phyloP scores from a whole-genome alignment of 2,888 invertebrate genomes.

The Deroplatys truncata region DNA sequence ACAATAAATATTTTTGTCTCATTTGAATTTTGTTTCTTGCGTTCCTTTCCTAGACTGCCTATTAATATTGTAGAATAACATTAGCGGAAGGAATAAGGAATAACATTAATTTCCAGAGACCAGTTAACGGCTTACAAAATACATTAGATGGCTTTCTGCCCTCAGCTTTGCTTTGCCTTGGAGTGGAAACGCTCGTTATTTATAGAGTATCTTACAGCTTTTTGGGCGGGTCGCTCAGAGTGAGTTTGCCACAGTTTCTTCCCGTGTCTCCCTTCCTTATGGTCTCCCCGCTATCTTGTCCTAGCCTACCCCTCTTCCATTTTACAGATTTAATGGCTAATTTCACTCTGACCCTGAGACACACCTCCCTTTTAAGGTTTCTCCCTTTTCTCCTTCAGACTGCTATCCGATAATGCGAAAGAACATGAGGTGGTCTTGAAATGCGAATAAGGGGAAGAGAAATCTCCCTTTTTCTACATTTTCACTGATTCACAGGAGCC shows the following conservation, averaged over 20 bases:
- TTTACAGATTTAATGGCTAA: constrained; percentile 34
- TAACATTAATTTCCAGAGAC: not conserved
- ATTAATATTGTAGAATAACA: too few relatives aligned
- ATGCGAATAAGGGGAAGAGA: not conserved
- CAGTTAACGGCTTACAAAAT: not conserved
- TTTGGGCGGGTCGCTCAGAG: not conserved
- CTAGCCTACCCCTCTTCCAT: constrained; percentile 23
- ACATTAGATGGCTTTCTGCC: not conserved
- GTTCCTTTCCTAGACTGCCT: too few relatives aligned
- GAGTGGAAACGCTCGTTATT: not conserved
- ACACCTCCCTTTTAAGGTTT: constrained; percentile 31
- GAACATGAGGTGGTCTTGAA: not conserved
- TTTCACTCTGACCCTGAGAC: constrained; percentile 32
- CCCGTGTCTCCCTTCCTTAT: constrained; percentile 2
- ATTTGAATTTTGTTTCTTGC: too few relatives aligned
- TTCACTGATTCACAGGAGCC: constrained; percentile 1
- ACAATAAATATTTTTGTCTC: too few relatives aligned
- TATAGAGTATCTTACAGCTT: not conserved
- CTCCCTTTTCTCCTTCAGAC: not conserved
- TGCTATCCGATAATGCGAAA: not conserved
- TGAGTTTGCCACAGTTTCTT: not conserved
- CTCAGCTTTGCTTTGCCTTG: not conserved
- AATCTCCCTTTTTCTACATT: not conserved
- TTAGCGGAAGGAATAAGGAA: not conserved
- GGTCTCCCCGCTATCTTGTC: constrained; percentile 1